Percentiles rank a stretch among this genome's conserved stretches.
Evolutionary conservation across 1,140 invertebrate genomes (phyloP).

Genomic region (Psix sp.): DNA sequence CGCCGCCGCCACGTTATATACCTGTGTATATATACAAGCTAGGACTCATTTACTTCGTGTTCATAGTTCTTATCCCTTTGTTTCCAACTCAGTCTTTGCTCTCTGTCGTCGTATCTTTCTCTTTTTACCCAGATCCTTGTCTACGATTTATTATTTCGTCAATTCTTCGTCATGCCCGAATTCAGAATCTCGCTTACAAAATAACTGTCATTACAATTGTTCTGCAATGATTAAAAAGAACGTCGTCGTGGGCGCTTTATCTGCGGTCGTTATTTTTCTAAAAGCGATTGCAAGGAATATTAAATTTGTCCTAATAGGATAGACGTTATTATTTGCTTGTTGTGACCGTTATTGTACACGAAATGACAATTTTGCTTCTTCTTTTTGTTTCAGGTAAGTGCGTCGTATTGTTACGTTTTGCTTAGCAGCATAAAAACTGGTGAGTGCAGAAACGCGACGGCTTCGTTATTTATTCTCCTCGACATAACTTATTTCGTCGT

Average conservation of each 20-base stretch:
- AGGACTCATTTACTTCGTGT: constrained; percentile 57
- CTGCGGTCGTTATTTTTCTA: not conserved
- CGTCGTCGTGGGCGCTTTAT: not conserved
- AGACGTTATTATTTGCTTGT: no score
- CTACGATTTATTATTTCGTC: constrained; percentile 33
- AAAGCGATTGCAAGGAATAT: not conserved
- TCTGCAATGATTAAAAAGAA: constrained; percentile 22
- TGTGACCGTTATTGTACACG: no score
- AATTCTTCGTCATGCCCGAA: constrained; percentile 46
- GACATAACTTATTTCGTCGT: no score
- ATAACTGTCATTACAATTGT: constrained; percentile 31
- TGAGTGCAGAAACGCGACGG: no score
- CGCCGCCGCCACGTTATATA: constrained; percentile 49
- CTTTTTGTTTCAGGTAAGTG: no score
- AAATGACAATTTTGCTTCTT: no score
- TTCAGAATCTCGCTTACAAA: constrained; percentile 39
- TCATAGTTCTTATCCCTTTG: constrained; percentile 49
- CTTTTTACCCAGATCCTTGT: constrained; percentile 13
- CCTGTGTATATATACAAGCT: constrained; percentile 47
- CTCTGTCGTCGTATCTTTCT: constrained; percentile 21
- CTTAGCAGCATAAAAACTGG: no score
- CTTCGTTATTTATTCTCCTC: no score
- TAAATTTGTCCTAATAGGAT: no score
- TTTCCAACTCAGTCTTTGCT: constrained; percentile 36
- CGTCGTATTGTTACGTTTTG: no score